Evolutionary conservation across 1,140 invertebrate species (phyloP).

Genomic region (Aphis gossypii): DNA sequence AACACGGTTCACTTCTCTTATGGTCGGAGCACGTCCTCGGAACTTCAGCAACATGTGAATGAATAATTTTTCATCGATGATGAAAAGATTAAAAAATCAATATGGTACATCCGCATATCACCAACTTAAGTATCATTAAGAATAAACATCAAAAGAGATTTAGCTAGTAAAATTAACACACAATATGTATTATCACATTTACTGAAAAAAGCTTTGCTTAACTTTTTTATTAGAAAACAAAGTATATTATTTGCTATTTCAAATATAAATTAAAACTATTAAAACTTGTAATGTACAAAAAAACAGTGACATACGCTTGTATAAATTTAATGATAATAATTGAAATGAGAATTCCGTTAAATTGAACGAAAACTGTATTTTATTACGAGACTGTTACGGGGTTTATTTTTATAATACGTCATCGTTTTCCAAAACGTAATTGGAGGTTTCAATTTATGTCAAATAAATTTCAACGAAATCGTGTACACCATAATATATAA

Average conservation of each 20-base stretch:
- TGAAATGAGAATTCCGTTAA: not conserved
- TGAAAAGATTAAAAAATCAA: too few relatives aligned
- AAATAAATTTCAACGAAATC: not conserved
- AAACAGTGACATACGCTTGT: not conserved
- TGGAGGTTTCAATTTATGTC: not conserved
- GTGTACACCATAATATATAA: not conserved
- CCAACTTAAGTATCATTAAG: too few relatives aligned
- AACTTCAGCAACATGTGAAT: too few relatives aligned
- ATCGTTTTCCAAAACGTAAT: not conserved
- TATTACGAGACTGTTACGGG: not conserved
- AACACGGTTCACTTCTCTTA: too few relatives aligned
- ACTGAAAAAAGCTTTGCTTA: too few relatives aligned
- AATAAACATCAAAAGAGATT: too few relatives aligned
- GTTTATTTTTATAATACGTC: not conserved
- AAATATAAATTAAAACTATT: not conserved
- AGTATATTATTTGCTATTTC: not conserved
- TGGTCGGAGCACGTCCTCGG: too few relatives aligned
- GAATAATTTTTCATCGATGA: too few relatives aligned
- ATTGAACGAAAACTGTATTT: not conserved
- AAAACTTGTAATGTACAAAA: not conserved
- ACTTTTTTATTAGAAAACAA: not conserved
- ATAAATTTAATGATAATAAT: not conserved
- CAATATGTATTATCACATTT: too few relatives aligned
- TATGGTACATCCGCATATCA: too few relatives aligned
- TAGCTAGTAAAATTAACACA: too few relatives aligned